phyloP scores from a whole-genome alignment of 2,797 vertebrate genomes.

The Phoebastria nigripes region DNA sequence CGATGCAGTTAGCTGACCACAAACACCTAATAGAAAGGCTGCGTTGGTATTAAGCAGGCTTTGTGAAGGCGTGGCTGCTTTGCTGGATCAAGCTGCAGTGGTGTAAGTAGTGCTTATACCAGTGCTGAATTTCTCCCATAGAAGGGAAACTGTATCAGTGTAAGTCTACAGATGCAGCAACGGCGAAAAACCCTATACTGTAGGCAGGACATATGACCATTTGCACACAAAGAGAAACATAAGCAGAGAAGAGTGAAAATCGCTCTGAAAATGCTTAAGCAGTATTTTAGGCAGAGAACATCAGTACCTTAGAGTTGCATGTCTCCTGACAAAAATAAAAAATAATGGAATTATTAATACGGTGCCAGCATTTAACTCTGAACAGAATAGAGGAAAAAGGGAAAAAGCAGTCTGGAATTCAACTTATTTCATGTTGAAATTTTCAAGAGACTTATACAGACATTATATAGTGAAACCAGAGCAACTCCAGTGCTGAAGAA shows the following conservation, averaged over 20 bases:
- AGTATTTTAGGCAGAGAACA: background rate
- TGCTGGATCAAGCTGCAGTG: background rate
- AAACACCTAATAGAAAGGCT: background rate
- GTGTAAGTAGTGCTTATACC: background rate
- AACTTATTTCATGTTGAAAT: background rate
- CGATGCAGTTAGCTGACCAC: background rate
- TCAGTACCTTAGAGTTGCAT: background rate
- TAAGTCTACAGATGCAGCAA: background rate
- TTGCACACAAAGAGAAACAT: background rate
- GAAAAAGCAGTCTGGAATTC: background rate
- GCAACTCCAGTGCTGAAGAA: background rate
- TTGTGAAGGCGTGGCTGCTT: background rate
- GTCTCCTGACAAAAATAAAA: background rate
- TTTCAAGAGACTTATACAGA: background rate
- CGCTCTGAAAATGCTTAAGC: background rate
- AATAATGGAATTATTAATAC: background rate
- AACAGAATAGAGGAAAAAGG: background rate
- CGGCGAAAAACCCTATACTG: rapidly evolving
- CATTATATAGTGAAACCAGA: background rate
- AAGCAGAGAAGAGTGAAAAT: background rate
- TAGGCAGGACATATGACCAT: background rate
- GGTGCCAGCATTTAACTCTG: background rate
- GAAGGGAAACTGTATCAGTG: background rate
- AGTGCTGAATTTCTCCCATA: background rate
- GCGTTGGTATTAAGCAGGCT: rapidly evolving